Base-by-base conservation (phyloP, 2,113 vertebrate genomes). In the Aegithalos caudatus region DNA sequence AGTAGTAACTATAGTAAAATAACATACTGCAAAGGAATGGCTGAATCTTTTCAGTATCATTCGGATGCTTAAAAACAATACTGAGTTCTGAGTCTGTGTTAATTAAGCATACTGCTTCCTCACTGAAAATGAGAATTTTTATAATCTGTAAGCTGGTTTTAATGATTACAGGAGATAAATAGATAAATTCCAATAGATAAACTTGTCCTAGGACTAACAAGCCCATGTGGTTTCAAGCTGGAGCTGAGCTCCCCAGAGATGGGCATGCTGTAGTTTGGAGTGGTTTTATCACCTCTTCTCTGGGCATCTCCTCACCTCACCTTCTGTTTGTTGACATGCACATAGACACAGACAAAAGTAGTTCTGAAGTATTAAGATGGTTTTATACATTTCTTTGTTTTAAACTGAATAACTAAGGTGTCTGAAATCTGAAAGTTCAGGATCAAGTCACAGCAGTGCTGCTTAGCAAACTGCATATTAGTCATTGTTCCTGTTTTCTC, bases 401-500 rank as follows among this genome's bases (percentile, higher is more conserved):
- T 69, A 48, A 92, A 61, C 33, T 42, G 14, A 47, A 11, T 51
- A 71, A 54, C 14, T 54, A 7, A 65, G 25, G 12, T 38, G 7
- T 27, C 62, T 29, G 56, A 85, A 90, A 70, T 86, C 11, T 45
- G 14, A 5, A 74, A 70, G 44, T 81, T 77, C 4, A 29, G 45
- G 58, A 50, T 62, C 8, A 45, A 22, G 4, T 69, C 58, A 45
- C 3, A 78, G 51, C 60, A 44, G 14, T 67, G 38, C 47, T 35
- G 7, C 51, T 89, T 83, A 84, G 25, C 14, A 56, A 81, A 1
- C 35, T 10, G 4, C 18, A 2, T 27, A 3, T 82, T 79, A 86
- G 15, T 93, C 54, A 66, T 73, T 86, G 23, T 91, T 86, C 66
- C 40, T 90, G 24, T 81, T 91, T 91, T 90, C 73, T 51, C 23